Evolutionary conservation across 2,797 vertebrate genomes (phyloP), one percentile per base, ranked within the genome.

Genomic region (Chelon auratus): DNA sequence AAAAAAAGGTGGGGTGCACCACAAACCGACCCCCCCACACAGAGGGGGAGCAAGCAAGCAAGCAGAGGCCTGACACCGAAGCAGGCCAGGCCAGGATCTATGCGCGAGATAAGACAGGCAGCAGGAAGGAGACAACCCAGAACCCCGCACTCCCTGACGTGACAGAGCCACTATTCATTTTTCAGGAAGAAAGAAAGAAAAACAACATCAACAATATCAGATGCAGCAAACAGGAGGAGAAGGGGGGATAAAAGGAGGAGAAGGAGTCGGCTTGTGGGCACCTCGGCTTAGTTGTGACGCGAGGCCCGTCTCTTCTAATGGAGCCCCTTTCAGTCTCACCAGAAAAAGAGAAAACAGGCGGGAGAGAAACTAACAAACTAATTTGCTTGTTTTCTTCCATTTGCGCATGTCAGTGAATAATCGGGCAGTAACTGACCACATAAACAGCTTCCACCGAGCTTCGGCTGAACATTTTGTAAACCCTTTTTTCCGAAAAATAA

Each of bases 91-190:
- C 83, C 77, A 64, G 90, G 91, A 93, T 93, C 87, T 80, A 62
- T 54, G 77, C 13, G n/a, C 18, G 18, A 90, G 93, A 95, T 94
- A 93, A 94, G 92, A 88, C 89, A 89, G 85, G 88, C 88, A 92
- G 82, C 93, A 93, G 93, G 93, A 94, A 93, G 91, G 92, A 93
- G 90, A 93, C 88, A 72, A 92, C 86, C 90, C 90, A 93, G 91
- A 91, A 75, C 90, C 87, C 87, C 6, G 10, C 50, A 76, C 80
- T 81, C 82, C 83, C 85, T 17, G 63, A 90, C 33, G 70, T 81
- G 90, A 93, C 91, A 91, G 83, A 90, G 85, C 58, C 78, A 63
- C 90, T 78, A 91, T 93, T 94, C 90, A 92, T 92, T 87, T 94
- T 90, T 87, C 83, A 91, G 80, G 80, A 91, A 89, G 86, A 82